These are phyloP conservation scores for Notospermus geniculatus DNA, from an alignment of 1,140 invertebrate species.

Conservation along the genomic window DNA sequence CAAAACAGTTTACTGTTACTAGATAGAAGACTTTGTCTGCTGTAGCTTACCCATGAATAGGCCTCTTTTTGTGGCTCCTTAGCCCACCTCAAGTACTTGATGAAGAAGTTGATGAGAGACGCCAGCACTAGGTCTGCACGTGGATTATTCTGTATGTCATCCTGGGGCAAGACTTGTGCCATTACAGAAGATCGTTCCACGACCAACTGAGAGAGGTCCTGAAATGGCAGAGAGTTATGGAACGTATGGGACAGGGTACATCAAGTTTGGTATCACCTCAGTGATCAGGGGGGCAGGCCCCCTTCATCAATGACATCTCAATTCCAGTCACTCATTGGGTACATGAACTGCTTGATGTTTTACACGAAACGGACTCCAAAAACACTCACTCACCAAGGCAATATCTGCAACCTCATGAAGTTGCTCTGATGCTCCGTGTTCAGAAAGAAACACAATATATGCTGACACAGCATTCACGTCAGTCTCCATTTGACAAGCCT, in stretches of 20 bases:
- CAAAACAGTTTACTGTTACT: not conserved
- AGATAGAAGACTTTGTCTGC: not conserved
- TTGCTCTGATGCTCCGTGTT: constrained; percentile 67
- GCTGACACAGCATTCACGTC: constrained; percentile 78
- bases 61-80: constrained; percentile 64
- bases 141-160: constrained; percentile 13
- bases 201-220: constrained; percentile 86
- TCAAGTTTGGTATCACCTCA: too few species aligned
- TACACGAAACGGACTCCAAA: too few species aligned
- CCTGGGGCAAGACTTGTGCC: constrained; percentile 72
- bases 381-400: constrained; percentile 46
- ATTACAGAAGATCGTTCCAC: constrained; percentile 90
- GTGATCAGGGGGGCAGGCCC: too few species aligned
- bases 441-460: constrained; percentile 84
- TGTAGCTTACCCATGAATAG: constrained; percentile 46
- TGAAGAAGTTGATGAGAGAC: constrained; percentile 75
- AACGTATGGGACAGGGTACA: not conserved
- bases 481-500: constrained; percentile 89
- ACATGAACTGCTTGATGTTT: too few species aligned
- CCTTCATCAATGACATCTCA: too few species aligned
- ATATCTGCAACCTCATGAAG: constrained; percentile 60
- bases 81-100: constrained; percentile 71
- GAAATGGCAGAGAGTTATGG: constrained; percentile 30
- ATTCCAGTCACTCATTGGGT: too few species aligned
- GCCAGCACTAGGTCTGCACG: constrained; percentile 59